Base-by-base conservation (phyloP, 2,797 vertebrate genomes). In the Melanotaenia nigrans region DNA sequence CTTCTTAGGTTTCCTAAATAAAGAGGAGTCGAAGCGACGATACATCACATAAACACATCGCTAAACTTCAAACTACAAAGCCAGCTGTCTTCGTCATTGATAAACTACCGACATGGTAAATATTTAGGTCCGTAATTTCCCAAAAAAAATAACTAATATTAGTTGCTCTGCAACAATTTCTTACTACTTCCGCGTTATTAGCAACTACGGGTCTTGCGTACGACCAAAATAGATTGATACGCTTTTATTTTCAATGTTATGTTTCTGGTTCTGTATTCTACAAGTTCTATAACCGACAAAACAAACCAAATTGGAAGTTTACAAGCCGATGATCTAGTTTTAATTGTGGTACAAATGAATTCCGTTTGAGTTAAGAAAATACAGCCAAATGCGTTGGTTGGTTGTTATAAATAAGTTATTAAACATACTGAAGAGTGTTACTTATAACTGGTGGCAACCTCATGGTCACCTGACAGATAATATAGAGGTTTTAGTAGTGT, bases 121-220 rank as follows among this genome's bases (percentile, higher is more conserved):
- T 25, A 61, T 60, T 0, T 51, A 2, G n/a, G 1, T 1, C 32
- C 30, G 12, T 35, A 53, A 36, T 49, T 36, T 20, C 8, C 1
- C 25, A 1, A 63, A 70, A 61, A 33, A 40, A 42, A 78, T 47
- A 28, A 28, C 28, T 3, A 49, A 63, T 62, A 77, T 7, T 40
- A 49, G 28, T 62, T 61, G 14, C 54, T 57, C 25, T 57, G 30
- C 2, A 11, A 25, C 38, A 24, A 66, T 77, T 73, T 45, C 78
- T 14, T 65, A 2, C 36, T 0, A 1, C 81, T 92, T 92, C 91
- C 91, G 89, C 78, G 5, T 87, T 68, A 80, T 55, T 0, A 60
- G 12, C 93, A 88, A 95, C 95, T 92, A 98, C 96, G 88, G 90
- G 35, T 95, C 93, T 14, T 81, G 92, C 75, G 93, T 79, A 9